Evolutionary conservation across 2,888 invertebrate species (phyloP).

Genomic region (Deroplatys truncata): DNA sequence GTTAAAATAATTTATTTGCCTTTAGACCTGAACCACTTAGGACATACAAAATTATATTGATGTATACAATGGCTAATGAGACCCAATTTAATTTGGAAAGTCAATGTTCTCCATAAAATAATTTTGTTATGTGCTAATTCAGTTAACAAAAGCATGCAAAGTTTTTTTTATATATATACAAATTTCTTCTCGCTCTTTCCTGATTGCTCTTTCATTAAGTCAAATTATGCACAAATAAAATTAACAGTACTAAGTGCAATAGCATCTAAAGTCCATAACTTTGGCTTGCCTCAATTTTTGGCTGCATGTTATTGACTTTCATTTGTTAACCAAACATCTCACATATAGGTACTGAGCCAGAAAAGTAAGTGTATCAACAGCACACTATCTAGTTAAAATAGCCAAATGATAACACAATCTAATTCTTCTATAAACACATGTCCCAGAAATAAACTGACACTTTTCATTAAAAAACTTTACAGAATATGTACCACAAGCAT

Average conservation of each 20-base stretch:
- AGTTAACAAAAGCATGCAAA: background rate
- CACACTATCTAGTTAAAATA: background rate
- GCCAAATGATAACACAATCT: background rate
- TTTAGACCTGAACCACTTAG: too few relatives aligned
- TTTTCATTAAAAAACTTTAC: background rate
- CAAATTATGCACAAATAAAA: background rate
- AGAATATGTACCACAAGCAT: background rate
- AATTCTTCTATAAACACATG: background rate
- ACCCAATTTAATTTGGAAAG: background rate
- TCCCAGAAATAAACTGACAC: background rate
- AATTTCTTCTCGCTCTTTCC: background rate
- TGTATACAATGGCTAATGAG: too few relatives aligned
- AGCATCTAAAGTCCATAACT: background rate
- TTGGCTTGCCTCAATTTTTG: background rate
- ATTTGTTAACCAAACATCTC: background rate
- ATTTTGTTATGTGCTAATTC: background rate
- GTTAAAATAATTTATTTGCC: too few relatives aligned
- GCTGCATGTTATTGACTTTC: background rate
- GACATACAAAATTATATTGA: too few relatives aligned
- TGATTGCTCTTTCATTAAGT: background rate
- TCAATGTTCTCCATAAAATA: background rate
- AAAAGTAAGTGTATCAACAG: background rate
- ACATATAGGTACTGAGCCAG: background rate
- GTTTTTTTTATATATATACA: background rate
- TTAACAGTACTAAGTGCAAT: background rate